These are phyloP conservation scores for Ectobius pallidus DNA, from an alignment of 2,888 invertebrate species.

Conservation along the genomic window DNA sequence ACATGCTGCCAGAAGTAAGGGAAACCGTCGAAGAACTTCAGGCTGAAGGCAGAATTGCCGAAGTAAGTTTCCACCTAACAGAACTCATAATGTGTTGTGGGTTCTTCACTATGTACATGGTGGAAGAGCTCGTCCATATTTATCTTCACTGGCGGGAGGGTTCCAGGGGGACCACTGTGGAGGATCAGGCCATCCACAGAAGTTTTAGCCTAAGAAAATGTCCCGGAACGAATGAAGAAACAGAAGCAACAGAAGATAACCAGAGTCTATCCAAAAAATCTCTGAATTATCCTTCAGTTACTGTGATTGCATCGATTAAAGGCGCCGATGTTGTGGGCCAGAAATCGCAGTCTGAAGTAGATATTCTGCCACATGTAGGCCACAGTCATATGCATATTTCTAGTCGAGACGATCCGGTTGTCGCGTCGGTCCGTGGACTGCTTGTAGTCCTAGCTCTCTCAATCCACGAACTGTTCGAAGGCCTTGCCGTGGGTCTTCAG, in stretches of 20 bases:
- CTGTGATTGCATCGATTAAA: too few species aligned
- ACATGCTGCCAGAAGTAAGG: slow-evolving; percentile 78
- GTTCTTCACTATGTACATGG: slow-evolving; percentile 77
- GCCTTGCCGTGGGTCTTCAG: slow-evolving; percentile 81
- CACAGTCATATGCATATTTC: not conserved
- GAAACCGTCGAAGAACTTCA: slow-evolving; percentile 70
- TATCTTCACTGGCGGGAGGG: slow-evolving; percentile 64
- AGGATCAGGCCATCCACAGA: slow-evolving; percentile 49
- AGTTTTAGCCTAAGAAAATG: slow-evolving; percentile 51
- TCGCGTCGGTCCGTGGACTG: slow-evolving; percentile 58
- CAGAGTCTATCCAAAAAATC: not conserved
- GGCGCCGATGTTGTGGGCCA: too few species aligned
- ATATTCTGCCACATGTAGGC: too few species aligned
- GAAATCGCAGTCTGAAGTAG: too few species aligned
- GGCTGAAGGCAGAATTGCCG: slow-evolving; percentile 56
- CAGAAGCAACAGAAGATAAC: not conserved
- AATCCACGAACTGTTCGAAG: slow-evolving; percentile 87
- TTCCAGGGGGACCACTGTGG: slow-evolving; percentile 50
- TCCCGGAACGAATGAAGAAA: not conserved
- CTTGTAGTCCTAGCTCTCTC: slow-evolving; percentile 83
- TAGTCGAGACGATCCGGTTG: not conserved
- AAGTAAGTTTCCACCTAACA: slow-evolving; percentile 67
- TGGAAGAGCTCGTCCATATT: slow-evolving; percentile 79
- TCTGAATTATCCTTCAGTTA: not conserved
- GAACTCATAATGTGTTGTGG: slow-evolving; percentile 76